Evolutionary conservation across 2,113 vertebrate species (phyloP), one percentile per base, ranked within the genome.

Genomic region (Neomonachus schauinslandi): DNA sequence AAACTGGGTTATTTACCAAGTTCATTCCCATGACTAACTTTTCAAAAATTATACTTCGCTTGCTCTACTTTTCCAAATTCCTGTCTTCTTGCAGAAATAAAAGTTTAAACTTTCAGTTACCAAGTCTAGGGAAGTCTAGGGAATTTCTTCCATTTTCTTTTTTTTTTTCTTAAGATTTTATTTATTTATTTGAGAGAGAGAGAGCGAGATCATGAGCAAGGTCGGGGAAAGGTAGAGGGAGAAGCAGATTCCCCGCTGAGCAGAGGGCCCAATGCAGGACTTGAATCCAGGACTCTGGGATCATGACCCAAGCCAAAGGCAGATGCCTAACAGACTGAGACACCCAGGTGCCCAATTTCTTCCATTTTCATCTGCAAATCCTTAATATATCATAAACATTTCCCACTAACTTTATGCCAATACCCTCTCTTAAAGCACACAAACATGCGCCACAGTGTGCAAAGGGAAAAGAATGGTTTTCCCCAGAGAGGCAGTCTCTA

Each of bases 1-100:
- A 95, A 97, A 76, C 39, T 89, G 18, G 92, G 72, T 72, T 63
- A 57, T 77, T 85, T 95, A 95, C 82, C 82, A 94, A 96, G 14
- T 94, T 82, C 42, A 86, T 76, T 69, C 46, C 77, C 42, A 85
- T 65, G 65, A 85, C 93, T 77, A 96, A 76, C 16, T 85, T 87
- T 74, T 51, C 94, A 96, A 49, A 69, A 80, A 84, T 81, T 46
- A 71, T 28, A 71, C 42, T 76, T 22, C 36, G 5, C 26, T 80
- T 15, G 51, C 61, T 88, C 39, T 57, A 36, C 28, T 82, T 93
- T 94, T 59, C 42, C 65, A 81, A 95, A 95, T 84, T 93, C 55
- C 49, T 39, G 19, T 65, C n/a, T 76, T 77, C 39, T 89, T 57
- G 19, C 4, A 95, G 72, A 92, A 92, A 77, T 21, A 67, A 21